Percentiles rank a stretch among this genome's conserved stretches.
phyloP scores from a whole-genome alignment of 2,113 vertebrate genomes.

The Cyprinus carpio region DNA sequence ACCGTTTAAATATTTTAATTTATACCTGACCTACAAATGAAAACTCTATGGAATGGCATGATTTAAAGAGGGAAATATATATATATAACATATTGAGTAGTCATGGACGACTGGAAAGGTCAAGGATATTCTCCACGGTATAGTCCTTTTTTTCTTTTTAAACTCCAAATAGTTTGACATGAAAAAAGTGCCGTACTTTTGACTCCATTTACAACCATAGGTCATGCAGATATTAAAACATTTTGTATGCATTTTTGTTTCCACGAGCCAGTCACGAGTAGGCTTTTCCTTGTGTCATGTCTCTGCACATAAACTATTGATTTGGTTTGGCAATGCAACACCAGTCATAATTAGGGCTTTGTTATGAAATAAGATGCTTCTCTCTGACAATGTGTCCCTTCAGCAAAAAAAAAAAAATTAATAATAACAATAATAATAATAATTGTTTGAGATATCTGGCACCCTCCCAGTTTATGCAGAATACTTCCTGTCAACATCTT shows the following conservation, averaged over 20 bases:
- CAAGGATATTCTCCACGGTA: background rate
- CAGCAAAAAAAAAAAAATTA: background rate
- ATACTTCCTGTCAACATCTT: background rate
- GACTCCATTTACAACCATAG: background rate
- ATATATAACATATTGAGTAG: background rate
- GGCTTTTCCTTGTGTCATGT: background rate
- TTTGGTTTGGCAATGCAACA: slow-evolving; percentile 5
- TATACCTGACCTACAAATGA: slow-evolving; percentile 2
- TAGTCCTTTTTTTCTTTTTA: background rate
- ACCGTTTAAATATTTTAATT: background rate
- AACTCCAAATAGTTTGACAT: background rate
- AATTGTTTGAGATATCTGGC: background rate
- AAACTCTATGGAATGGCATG: background rate
- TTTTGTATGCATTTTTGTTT: background rate
- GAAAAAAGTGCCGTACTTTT: background rate
- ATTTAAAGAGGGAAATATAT: background rate
- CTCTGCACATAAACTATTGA: background rate
- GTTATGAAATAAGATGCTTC: background rate
- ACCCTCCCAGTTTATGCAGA: background rate
- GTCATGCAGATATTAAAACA: background rate
- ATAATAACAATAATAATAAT: no score
- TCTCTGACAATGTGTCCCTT: background rate
- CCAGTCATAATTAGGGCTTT: background rate
- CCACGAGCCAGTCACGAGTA: background rate
- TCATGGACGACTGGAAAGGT: background rate